phyloP scores from a whole-genome alignment of 2,888 invertebrate species.

The Vannuccia rotundouncinata region DNA sequence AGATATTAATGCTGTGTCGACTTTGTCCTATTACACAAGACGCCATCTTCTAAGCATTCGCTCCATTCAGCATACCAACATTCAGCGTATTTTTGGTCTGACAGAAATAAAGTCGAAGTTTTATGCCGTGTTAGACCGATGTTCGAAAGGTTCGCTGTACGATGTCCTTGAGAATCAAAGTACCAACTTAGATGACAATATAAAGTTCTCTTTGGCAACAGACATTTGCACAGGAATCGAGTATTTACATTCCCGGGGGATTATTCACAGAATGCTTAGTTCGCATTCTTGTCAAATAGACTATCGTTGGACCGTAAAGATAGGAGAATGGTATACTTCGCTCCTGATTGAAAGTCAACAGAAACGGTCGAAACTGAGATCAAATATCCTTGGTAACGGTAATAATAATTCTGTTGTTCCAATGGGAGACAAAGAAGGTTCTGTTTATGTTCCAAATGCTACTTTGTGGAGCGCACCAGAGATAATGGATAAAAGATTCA shows the following conservation, averaged over 20 bases:
- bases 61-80: constrained; percentile 44
- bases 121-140: constrained; percentile 46
- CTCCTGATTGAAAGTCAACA: background rate
- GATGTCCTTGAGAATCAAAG: constrained; percentile 48
- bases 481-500: constrained; percentile 43
- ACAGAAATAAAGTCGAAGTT: constrained; percentile 43
- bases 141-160: constrained; percentile 46
- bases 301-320: constrained; percentile 32
- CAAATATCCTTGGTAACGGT: background rate
- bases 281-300: constrained; percentile 22
- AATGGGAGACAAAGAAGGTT: no score
- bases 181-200: constrained; percentile 45
- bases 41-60: constrained; percentile 1
- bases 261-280: constrained; percentile 11
- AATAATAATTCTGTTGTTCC: background rate
- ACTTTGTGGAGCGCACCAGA: constrained; percentile 50
- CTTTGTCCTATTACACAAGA: background rate
- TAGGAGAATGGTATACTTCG: constrained; percentile 18
- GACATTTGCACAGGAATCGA: constrained; percentile 41
- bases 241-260: constrained; percentile 18
- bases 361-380: background rate
- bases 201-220: constrained; percentile 47
- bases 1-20: background rate
- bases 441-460: background rate
- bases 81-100: constrained; percentile 48